Base-by-base conservation (phyloP, 2,888 invertebrate species). In the Apodemia duryi region DNA sequence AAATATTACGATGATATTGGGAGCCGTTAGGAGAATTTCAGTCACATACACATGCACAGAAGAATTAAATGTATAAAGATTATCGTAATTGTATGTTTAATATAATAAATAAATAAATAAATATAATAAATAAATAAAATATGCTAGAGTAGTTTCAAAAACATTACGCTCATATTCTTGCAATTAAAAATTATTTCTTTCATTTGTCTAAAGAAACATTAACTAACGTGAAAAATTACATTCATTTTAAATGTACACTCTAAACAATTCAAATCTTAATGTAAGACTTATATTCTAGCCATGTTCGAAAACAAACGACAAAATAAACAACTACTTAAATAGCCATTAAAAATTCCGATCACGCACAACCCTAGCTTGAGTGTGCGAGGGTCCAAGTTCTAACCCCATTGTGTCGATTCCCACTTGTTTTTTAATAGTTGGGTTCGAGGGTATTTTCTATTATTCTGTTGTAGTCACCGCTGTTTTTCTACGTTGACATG, bases 401-500 rank as follows among this genome's bases (percentile, higher is more conserved):
- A 84, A 83, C 79, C 84, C 86, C 75, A 90, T 89, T 90, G 88
- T 88, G 57, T 57, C 13, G 80, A 68, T 78, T 79, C 84, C 88
- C 87, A 88, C 89, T 90, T 91, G 88, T 89, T 88, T 87, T 88
- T 88, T 85, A 87, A 88, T 86, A 71, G 57, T 57, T 57, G 11
- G 57, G 57, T 57, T 57, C 71, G 83, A 81, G 88, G 90, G 88
- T 86, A 84, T 87, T 86, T 90, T 88, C 85, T 84, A 88, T 88
- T 90, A 89, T 90, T 89, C 81, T 32, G 77, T 79, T 75, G 83
- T 85, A 83, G 83, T 83, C 77, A 62, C 62, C 81, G 79, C 78
- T 88, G 88, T 89, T 88, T 85, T 86, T 81, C 82, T 85, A 78
- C 82, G 82, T 81, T 84, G 90, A 88, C 89, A 88, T 88, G 79